These are phyloP conservation scores for Chloroclysta siterata DNA, from an alignment of 2,888 invertebrate species.

Conservation along the genomic window DNA sequence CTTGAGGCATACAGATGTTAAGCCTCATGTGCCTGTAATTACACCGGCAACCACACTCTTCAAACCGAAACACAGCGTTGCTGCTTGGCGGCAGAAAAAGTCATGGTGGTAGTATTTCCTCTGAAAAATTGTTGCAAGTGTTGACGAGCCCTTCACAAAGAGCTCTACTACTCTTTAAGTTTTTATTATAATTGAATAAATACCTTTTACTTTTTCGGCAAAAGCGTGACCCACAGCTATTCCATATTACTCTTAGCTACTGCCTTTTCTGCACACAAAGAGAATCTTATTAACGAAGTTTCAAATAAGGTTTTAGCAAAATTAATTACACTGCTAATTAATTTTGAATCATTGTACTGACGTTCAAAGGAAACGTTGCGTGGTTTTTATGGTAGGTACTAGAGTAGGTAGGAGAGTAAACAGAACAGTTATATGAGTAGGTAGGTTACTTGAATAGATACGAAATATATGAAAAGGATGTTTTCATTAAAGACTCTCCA, in stretches of 20 bases:
- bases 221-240: background rate
- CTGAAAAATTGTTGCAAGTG: no score
- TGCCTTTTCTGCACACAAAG: constrained; percentile 34
- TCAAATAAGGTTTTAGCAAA: constrained; percentile 34
- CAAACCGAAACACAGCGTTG: no score
- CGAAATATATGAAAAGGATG: no score
- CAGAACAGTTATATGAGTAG: background rate
- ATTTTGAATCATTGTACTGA: constrained; percentile 31
- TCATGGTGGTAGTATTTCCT: no score
- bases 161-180: no score
- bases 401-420: background rate
- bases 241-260: constrained; percentile 10
- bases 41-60: no score
- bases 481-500: no score
- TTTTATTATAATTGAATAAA: no score
- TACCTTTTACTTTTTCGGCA: background rate
- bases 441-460: background rate
- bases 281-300: constrained; percentile 33
- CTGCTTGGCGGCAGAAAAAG: no score
- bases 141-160: no score
- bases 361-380: constrained; percentile 19
- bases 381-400: constrained; percentile 4
- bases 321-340: constrained; percentile 41
- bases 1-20: no score
- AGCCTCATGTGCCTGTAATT: no score